phyloP scores from a whole-genome alignment of 2,113 vertebrate genomes.

The Struthidea cinerea region DNA sequence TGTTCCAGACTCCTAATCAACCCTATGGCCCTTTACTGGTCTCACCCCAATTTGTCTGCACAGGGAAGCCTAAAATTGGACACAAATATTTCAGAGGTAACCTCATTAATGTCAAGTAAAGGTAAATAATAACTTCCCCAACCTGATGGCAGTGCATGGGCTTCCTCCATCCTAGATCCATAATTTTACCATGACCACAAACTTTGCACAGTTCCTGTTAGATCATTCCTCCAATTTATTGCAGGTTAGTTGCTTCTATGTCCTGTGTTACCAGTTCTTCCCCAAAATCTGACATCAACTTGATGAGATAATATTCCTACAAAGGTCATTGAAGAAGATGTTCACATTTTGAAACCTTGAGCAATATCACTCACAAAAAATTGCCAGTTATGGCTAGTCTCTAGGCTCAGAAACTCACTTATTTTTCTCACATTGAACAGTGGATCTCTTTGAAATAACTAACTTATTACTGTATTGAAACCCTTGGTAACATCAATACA shows the following conservation, averaged over 20 bases:
- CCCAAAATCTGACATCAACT: background rate
- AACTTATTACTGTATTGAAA: background rate
- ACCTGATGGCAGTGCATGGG: accelerated
- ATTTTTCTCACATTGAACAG: background rate
- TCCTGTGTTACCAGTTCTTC: background rate
- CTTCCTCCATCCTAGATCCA: background rate
- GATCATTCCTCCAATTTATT: background rate
- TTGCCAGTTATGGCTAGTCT: background rate
- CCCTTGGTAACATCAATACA: background rate
- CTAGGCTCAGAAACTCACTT: background rate
- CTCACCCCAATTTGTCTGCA: background rate
- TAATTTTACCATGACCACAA: background rate
- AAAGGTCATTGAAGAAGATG: background rate
- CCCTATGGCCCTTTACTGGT: background rate
- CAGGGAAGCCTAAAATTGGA: background rate
- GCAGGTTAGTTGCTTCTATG: background rate
- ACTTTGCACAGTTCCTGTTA: background rate
- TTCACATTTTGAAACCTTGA: background rate
- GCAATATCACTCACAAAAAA: background rate
- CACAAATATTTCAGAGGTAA: background rate
- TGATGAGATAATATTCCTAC: background rate
- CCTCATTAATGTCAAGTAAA: background rate
- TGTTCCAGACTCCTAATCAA: background rate
- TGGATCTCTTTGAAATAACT: background rate
- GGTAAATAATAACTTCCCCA: background rate